Evolutionary conservation across 1,140 invertebrate species (phyloP).

Genomic region (Parasteatoda tepidariorum): DNA sequence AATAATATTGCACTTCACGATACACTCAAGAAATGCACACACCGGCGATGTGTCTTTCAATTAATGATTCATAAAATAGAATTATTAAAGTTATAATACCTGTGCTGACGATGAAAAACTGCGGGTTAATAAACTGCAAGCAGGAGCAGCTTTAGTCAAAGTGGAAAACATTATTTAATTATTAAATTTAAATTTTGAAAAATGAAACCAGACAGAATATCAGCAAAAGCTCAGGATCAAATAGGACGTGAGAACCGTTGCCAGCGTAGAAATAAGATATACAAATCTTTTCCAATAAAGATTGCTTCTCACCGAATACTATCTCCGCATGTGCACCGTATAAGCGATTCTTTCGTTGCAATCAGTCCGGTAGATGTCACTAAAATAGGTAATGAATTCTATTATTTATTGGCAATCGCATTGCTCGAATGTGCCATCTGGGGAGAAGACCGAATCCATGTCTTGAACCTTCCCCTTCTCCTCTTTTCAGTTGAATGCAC

Average conservation of each 20-base stretch:
- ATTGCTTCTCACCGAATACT: too few relatives aligned
- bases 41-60: background rate
- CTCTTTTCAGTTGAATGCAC: too few relatives aligned
- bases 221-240: background rate
- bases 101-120: slow-evolving; percentile 35
- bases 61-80: background rate
- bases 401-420: too few relatives aligned
- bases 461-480: too few relatives aligned
- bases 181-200: background rate
- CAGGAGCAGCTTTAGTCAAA: slow-evolving; percentile 17
- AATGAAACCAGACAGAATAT: background rate
- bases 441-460: too few relatives aligned
- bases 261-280: too few relatives aligned
- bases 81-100: background rate
- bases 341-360: too few relatives aligned
- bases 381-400: too few relatives aligned
- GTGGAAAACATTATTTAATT: slow-evolving; percentile 47
- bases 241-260: slow-evolving; percentile 25
- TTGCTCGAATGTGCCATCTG: too few relatives aligned
- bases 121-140: background rate
- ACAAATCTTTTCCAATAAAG: too few relatives aligned
- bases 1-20: background rate
- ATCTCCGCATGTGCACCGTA: too few relatives aligned
- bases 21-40: background rate
- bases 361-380: too few relatives aligned